These are phyloP conservation scores for Hesperia comma DNA, from an alignment of 2,888 invertebrate genomes.

Conservation along the genomic window DNA sequence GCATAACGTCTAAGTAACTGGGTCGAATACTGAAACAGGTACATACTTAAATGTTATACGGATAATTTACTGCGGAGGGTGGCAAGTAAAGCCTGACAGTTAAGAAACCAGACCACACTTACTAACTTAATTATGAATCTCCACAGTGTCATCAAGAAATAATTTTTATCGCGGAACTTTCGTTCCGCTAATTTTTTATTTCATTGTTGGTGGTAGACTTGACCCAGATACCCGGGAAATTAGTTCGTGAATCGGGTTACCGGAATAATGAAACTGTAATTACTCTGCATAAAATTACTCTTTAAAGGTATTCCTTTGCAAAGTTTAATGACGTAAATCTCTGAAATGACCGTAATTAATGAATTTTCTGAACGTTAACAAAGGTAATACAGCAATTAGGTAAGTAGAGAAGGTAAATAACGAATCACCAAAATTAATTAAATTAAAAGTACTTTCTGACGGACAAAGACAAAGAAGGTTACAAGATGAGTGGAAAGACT, in stretches of 20 bases:
- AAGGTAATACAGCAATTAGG: no score
- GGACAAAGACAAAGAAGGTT: no score
- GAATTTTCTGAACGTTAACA: no score
- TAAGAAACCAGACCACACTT: neutral
- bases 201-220: conserved; percentile 36
- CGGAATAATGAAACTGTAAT: conserved; percentile 17
- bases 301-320: neutral
- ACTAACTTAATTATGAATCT: neutral
- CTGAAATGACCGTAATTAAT: neutral
- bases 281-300: conserved; percentile 12
- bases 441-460: no score
- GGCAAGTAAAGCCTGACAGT: no score
- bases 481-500: no score
- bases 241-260: conserved; percentile 19
- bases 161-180: conserved; percentile 9
- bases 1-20: no score
- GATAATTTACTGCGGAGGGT: neutral
- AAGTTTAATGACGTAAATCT: neutral
- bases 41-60: neutral
- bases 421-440: no score
- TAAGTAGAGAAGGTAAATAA: no score
- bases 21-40: no score
- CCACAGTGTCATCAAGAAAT: conserved; percentile 1
- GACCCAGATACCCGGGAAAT: conserved; percentile 38
- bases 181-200: conserved; percentile 39